phyloP scores from a whole-genome alignment of 2,888 invertebrate species.

The Caenorhabditis becei region DNA sequence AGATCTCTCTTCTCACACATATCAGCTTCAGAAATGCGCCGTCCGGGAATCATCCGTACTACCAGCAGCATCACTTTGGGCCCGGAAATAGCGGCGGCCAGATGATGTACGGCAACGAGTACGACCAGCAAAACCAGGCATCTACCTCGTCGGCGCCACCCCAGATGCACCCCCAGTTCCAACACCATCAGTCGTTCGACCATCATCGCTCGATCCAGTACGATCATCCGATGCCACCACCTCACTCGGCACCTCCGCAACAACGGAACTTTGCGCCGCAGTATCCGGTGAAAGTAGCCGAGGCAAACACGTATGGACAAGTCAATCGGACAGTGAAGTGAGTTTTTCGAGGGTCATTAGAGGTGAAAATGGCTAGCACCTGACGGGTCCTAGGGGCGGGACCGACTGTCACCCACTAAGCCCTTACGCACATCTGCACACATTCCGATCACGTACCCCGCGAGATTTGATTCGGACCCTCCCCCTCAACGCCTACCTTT shows the following conservation, averaged over 20 bases:
- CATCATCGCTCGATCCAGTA: conserved; percentile 3
- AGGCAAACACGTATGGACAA: conserved; percentile 4
- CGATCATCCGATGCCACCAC: conserved; percentile 26
- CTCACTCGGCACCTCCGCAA: conserved; percentile 31
- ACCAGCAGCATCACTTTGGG: conserved; percentile 6
- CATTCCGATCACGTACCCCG: no score
- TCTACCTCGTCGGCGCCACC: conserved; percentile 3
- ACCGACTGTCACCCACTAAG: no score
- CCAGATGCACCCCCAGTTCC: neutral
- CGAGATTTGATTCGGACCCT: neutral
- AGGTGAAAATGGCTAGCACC: no score
- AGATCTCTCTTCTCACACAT: neutral
- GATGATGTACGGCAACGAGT: conserved; percentile 12
- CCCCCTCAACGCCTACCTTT: neutral
- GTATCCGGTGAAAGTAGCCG: conserved; percentile 47
- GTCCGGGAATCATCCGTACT: conserved; percentile 14
- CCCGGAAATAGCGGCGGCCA: neutral
- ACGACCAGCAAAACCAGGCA: conserved; percentile 16
- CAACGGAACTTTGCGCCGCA: conserved; percentile 25
- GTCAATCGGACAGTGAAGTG: conserved; percentile 24
- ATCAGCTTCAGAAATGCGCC: conserved; percentile 8
- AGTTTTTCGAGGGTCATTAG: conserved; percentile 4
- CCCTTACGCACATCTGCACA: neutral
- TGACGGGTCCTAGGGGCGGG: no score
- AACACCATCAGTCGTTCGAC: neutral